Evolutionary conservation across 2,113 vertebrate genomes (phyloP), one percentile per base, ranked within the genome.

Genomic region (Leucopsar rothschildi): DNA sequence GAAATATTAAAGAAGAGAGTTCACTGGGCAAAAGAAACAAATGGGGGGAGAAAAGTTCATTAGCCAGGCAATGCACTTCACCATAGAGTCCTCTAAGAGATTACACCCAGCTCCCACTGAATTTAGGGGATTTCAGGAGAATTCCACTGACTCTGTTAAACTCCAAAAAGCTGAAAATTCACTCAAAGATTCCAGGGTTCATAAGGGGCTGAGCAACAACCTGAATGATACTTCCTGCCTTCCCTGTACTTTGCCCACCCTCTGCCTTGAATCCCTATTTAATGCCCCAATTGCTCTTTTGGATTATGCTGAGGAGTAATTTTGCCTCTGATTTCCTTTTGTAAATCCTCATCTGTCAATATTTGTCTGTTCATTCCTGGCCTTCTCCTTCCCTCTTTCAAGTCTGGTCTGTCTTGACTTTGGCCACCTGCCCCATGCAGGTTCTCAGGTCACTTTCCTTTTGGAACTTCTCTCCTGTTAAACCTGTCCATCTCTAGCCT

Each of bases 11-110:
- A 68, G n/a, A 72, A 2, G 1, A 69, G 40, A 71, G 29, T 52
- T 93, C 69, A 35, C 6, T 19, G 20, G 5, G 17, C 20, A 73
- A 68, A 64, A 53, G 15, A 63, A 31, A 63, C 17, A 72, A 71
- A 80, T 3, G 9, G 15, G 5, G 5, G 3, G 4, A 12, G 8
- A 8, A 5, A 7, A 4, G 10, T 22, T 9, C 21, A 39, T 78
- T 57, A 55, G 6, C 24, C 50, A 91, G 50, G 57, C 28, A 88
- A 11, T 11, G 20, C 60, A 59, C 8, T 23, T 21, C 52, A 79
- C 44, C 8, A 39, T 2, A 52, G 5, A 39, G 84, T 12, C 35
- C 64, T 39, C 2, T 10, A 23, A 52, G 44, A 64, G 33, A n/a
- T 28, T 10, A 56, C 5, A 73, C 12, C 6, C 18, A 24, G 16